phyloP scores from a whole-genome alignment of 2,888 invertebrate species.

The Tetragonula carbonaria region DNA sequence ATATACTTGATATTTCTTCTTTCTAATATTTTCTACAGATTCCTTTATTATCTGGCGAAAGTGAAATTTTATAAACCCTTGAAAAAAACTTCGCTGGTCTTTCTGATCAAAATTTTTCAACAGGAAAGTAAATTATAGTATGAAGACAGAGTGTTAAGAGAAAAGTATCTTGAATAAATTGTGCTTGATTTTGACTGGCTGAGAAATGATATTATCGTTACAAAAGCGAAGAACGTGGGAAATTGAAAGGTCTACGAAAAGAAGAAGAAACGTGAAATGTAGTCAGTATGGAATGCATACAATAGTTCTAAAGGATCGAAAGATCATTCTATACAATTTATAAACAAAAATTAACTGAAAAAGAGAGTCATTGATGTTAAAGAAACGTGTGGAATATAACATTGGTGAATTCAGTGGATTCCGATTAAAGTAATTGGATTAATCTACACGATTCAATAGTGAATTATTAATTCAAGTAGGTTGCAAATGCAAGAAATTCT shows the following conservation, averaged over 20 bases:
- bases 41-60: too few relatives aligned
- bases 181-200: neutral
- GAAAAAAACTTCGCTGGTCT: too few relatives aligned
- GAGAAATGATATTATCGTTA: neutral
- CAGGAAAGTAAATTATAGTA: too few relatives aligned
- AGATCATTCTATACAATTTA: neutral
- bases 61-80: too few relatives aligned
- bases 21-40: too few relatives aligned
- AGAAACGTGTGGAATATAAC: neutral
- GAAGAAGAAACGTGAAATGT: slow-evolving; percentile 2
- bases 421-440: slow-evolving; percentile 35
- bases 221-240: neutral
- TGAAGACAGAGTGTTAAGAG: neutral
- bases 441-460: slow-evolving; percentile 13
- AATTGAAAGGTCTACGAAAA: neutral
- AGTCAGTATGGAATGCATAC: neutral
- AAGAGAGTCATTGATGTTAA: neutral
- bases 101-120: too few relatives aligned
- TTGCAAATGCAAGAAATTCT: slow-evolving; percentile 2
- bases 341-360: neutral
- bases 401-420: neutral
- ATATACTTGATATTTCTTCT: too few relatives aligned
- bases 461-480: slow-evolving; percentile 36
- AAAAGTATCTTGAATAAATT: neutral
- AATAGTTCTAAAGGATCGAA: neutral